Evolutionary conservation across 2,888 invertebrate genomes (phyloP), one percentile per base, ranked within the genome.

Genomic region (Sinodicranocentrus sp.): DNA sequence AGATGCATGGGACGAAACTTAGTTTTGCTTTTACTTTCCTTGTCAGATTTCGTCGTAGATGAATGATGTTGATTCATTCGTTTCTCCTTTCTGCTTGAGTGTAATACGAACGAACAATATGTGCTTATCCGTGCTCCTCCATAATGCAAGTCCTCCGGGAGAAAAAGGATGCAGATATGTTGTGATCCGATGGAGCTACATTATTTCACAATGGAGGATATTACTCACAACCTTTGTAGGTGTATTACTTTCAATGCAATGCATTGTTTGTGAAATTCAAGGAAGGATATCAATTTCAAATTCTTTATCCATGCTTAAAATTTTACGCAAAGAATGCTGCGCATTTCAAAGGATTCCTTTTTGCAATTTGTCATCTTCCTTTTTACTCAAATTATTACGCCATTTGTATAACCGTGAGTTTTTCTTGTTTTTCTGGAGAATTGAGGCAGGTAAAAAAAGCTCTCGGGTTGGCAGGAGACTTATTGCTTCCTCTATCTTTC

Each of bases 401-500:
- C 1, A 61, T 28, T 61, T 28, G 17, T 28, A 61, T 15, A 28
- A 28, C 13, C n/a, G 2, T 8, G 10, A n/a, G 61, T 6, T 39
- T 43, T 39, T 65, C 15, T 44, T 44, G 28, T 73, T 63, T 43
- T 59, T 28, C 26, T 5, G 21, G 54, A 54, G 6, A 54, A 21
- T 54, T 6, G 54, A 54, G 48, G 2, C 17, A 54, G n/a, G 48
- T 54, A 21, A 54, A 21, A 54, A 54, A 21, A 48, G n/a, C 15
- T 48, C n/a, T 10, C n/a, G n/a, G n/a, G 39, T 15, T 75, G 75
- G 44, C 78, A 70, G 61, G 68, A 70, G 61, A 78, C 70, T 23
- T 78, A 78, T 78, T 78, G 61, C 78, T 78, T 78, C 78, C 78
- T 70, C 21, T 23, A 57, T 57, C 48, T 57, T 57, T 57, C 57